phyloP scores from a whole-genome alignment of 2,888 invertebrate genomes.

The Stenoptilia bipunctidactyla region DNA sequence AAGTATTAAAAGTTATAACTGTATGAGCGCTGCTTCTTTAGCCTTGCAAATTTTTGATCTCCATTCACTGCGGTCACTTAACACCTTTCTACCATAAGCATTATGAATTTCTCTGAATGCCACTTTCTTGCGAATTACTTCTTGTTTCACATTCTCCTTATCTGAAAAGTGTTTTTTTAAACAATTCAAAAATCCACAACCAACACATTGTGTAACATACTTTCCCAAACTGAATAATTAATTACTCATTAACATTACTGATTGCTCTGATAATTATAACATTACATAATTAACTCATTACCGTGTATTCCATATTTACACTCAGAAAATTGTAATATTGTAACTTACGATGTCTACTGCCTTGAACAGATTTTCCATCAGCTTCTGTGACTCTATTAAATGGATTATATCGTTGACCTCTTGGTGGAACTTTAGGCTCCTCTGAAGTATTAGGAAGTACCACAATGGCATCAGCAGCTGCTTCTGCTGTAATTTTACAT shows the following conservation, averaged over 20 bases:
- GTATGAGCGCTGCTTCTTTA: conserved; percentile 31
- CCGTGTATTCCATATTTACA: too few species aligned
- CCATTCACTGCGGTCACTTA: conserved; percentile 78
- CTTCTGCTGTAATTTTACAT: conserved; percentile 32
- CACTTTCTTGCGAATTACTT: conserved; percentile 63
- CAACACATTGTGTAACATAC: too few species aligned
- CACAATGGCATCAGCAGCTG: conserved; percentile 47
- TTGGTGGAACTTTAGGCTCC: conserved; percentile 78
- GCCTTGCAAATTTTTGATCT: conserved; percentile 61
- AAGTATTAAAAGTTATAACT: too few species aligned
- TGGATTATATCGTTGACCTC: conserved; percentile 85
- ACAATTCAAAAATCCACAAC: too few species aligned
- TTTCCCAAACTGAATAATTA: too few species aligned
- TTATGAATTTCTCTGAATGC: conserved; percentile 80
- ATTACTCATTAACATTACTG: too few species aligned
- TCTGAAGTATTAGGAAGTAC: conserved; percentile 57
- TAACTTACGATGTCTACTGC: conserved; percentile 55
- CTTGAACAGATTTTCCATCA: conserved; percentile 39
- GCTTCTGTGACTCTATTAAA: conserved; percentile 75
- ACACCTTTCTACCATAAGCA: conserved; percentile 75
- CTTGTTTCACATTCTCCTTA: conserved; percentile 46
- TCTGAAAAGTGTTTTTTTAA: too few species aligned
- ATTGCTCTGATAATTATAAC: too few species aligned
- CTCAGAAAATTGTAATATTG: too few species aligned
- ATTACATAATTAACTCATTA: too few species aligned